Conservation (phyloP, 2,888 invertebrate species). For the Deroplatys truncata region DNA sequence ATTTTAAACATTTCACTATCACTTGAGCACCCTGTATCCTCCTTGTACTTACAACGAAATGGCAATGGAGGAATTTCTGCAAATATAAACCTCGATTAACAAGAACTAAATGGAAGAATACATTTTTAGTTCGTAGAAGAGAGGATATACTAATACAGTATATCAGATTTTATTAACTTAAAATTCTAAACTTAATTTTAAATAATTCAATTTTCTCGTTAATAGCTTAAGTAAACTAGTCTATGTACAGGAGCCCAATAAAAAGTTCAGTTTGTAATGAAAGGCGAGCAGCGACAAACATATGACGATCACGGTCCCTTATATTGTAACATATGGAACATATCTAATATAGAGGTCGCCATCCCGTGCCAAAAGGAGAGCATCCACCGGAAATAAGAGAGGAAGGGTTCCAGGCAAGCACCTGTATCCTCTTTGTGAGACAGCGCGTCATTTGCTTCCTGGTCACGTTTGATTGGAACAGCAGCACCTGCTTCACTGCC, state of each 20-base stretch:
- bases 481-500: background rate
- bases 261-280: background rate
- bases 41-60: too few species aligned
- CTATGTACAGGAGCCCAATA: background rate
- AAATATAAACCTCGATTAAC: too few species aligned
- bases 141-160: too few species aligned
- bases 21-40: too few species aligned
- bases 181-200: too few species aligned
- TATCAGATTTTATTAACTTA: too few species aligned
- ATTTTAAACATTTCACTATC: too few species aligned
- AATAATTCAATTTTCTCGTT: too few species aligned
- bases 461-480: background rate
- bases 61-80: too few species aligned
- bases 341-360: background rate
- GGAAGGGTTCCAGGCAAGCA: background rate
- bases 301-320: background rate
- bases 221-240: too few species aligned
- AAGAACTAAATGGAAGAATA: too few species aligned
- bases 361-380: background rate
- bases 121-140: too few species aligned
- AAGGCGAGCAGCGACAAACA: background rate
- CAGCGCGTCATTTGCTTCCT: background rate
- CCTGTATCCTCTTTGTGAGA: background rate
- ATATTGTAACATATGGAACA: background rate
- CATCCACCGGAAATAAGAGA: background rate